phyloP scores from a whole-genome alignment of 2,888 invertebrate species.

The Mimumesa dahlbomi region DNA sequence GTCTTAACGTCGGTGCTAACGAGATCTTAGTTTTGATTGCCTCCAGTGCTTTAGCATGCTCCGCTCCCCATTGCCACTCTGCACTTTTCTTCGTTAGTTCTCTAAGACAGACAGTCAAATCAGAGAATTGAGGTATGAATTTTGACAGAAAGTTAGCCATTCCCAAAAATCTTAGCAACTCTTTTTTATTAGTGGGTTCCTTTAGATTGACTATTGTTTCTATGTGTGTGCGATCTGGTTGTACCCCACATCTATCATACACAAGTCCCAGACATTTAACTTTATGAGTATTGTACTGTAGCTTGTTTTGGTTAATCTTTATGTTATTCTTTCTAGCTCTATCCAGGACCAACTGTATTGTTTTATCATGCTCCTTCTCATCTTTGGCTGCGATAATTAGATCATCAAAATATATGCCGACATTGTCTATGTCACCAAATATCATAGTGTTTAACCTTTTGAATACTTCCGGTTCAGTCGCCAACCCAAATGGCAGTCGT shows the following conservation, averaged over 20 bases:
- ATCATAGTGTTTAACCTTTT: constrained; percentile 66
- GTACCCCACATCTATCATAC: constrained; percentile 21
- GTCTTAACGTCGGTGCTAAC: constrained; percentile 57
- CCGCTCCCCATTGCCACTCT: constrained; percentile 32
- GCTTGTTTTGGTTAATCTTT: constrained; percentile 38
- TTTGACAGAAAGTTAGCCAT: constrained; percentile 56
- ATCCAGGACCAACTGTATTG: constrained; percentile 4
- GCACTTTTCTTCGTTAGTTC: constrained; percentile 51
- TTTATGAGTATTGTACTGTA: constrained; percentile 20
- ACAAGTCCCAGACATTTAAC: constrained; percentile 40
- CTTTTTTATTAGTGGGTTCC: constrained; percentile 47
- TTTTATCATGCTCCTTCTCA: constrained; percentile 48
- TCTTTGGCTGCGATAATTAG: constrained; percentile 61
- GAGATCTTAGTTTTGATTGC: constrained; percentile 23
- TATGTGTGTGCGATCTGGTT: constrained; percentile 18
- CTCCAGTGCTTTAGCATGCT: constrained; percentile 23
- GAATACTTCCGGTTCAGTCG: constrained; percentile 71
- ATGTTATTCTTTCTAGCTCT: constrained; percentile 9
- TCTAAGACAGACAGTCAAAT: constrained; percentile 43
- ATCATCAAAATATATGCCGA: constrained; percentile 74
- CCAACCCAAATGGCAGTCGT: constrained; percentile 72
- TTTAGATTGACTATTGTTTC: constrained; percentile 36
- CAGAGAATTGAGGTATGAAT: constrained; percentile 53
- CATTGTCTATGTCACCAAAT: constrained; percentile 72
- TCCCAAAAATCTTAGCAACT: constrained; percentile 50